Evolutionary conservation across 2,888 invertebrate genomes (phyloP), one percentile per base, ranked within the genome.

Genomic region (Agrochola lychnidis): DNA sequence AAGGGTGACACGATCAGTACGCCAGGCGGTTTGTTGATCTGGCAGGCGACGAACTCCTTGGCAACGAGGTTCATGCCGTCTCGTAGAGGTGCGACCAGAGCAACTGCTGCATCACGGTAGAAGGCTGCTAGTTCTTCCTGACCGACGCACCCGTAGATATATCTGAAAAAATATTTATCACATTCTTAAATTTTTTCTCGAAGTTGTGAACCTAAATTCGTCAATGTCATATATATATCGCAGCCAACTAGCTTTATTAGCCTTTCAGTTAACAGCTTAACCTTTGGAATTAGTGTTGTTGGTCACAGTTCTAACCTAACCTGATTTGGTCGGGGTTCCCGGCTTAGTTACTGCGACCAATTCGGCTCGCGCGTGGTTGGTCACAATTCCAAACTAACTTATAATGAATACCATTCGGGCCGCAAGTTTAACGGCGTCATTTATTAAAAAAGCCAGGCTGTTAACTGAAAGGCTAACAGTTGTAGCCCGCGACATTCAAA

Each of bases 61-160:
- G 99, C 99, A 0, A 99, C 99, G 73, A 99, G 97, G 94, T 99
- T 99, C 99, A 99, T 99, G 70, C 98, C 99, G 90, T 99, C 99
- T 72, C 99, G 97, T 4, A 99, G 93, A 0, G 99, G 99, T 0
- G 99, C 99, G 0, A 99, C 99, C 61, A 99, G 95, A 53, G 98
- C 98, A 0, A 99, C 98, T 0, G 98, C 98, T 0, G 99, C 98
- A 89, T 99, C 99, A 36, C 99, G 97, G 93, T 99, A 99, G 91
- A 98, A 98, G 0, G 98, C 98, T 0, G 99, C 99, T 64, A 99
- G 93, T 90, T 99, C 98, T 73, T 98, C 98, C 94, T 99, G 99
- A 70, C 98, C 98, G 2, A 99, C 98, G 91, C 98, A 98, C 16
- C 99, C 99, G 91, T 98, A 99, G 87, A 99, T 99, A 87, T 99